Evolutionary conservation across 2,797 vertebrate genomes (phyloP).

Genomic region (Hydrolagus colliei): DNA sequence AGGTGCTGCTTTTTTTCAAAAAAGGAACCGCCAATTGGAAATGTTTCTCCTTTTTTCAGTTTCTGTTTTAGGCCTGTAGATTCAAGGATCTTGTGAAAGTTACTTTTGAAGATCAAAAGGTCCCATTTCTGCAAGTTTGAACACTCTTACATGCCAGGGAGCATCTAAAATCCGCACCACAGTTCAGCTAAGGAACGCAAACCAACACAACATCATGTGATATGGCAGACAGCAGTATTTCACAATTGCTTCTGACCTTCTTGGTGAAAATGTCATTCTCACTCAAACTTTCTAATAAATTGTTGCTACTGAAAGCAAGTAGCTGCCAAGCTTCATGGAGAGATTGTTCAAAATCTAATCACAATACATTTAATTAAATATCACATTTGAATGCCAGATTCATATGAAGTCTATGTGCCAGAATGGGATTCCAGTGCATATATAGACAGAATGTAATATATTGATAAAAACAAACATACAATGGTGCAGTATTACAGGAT

Average conservation of each 20-base stretch:
- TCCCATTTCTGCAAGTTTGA: background rate
- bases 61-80: background rate
- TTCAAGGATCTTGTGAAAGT: background rate
- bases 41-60: background rate
- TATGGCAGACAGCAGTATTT: background rate
- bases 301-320: background rate
- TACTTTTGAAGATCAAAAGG: background rate
- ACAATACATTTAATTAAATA: conserved; percentile 5
- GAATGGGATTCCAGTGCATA: background rate
- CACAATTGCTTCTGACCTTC: background rate
- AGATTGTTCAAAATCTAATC: background rate
- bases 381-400: conserved; percentile 1
- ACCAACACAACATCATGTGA: background rate
- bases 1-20: background rate
- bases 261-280: background rate
- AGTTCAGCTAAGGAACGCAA: background rate
- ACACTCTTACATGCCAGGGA: background rate
- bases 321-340: no score
- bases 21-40: background rate
- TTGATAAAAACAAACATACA: background rate
- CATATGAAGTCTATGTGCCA: background rate
- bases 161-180: background rate
- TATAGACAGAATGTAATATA: background rate
- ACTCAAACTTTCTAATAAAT: no score
- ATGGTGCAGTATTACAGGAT: background rate